These are phyloP conservation scores for Bombus affinis DNA, from an alignment of 1,140 invertebrate genomes.

Conservation along the genomic window DNA sequence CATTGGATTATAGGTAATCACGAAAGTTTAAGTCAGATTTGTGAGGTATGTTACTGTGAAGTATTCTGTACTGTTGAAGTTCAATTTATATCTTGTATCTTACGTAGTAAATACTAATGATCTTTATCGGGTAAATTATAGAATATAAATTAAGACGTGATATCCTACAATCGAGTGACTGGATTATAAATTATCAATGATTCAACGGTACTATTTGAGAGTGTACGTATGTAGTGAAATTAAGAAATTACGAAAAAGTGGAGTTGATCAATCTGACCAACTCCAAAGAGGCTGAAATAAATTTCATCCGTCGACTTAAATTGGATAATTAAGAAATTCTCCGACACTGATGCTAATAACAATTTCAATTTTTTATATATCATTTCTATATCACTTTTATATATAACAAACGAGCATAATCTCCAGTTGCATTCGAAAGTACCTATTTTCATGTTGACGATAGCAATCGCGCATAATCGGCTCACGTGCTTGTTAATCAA, in stretches of 20 bases:
- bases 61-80: too few species aligned
- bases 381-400: background rate
- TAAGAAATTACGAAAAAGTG: too few species aligned
- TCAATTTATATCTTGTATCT: background rate
- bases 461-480: background rate
- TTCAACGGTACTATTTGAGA: background rate
- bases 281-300: too few species aligned
- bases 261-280: too few species aligned
- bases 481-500: background rate
- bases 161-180: background rate
- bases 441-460: background rate
- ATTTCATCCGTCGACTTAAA: too few species aligned
- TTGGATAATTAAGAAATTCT: background rate
- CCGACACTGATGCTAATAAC: background rate
- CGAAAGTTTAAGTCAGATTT: too few species aligned
- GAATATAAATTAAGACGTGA: background rate
- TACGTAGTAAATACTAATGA: background rate
- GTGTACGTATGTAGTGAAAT: too few species aligned
- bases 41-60: too few species aligned
- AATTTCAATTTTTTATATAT: background rate
- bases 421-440: background rate
- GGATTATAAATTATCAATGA: background rate
- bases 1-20: too few species aligned
- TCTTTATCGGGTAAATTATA: background rate
- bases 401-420: background rate